phyloP scores from a whole-genome alignment of 2,888 invertebrate genomes.

The Pseudococcus viburni region DNA sequence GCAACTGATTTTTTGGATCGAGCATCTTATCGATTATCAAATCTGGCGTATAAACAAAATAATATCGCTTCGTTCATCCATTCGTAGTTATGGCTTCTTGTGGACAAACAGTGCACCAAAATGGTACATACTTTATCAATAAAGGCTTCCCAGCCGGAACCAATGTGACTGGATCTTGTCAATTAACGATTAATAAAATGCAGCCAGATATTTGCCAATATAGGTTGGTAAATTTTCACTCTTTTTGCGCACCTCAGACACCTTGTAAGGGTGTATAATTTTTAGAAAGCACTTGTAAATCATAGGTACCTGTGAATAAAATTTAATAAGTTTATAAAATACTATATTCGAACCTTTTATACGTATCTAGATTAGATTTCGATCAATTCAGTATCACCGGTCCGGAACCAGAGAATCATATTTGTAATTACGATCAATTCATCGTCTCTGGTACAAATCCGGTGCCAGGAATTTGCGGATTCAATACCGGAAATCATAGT shows the following conservation, averaged over 20 bases:
- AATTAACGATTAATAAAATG: conserved; percentile 84
- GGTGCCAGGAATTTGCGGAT: conserved; percentile 85
- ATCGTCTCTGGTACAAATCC: conserved; percentile 87
- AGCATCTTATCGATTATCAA: too few relatives aligned
- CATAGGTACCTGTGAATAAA: neutral
- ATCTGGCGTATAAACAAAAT: too few relatives aligned
- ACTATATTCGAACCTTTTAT: neutral
- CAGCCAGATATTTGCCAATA: conserved; percentile 87
- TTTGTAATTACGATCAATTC: conserved; percentile 88
- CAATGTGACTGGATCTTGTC: conserved; percentile 87
- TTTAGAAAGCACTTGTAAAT: too few relatives aligned
- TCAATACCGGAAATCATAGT: conserved; percentile 88
- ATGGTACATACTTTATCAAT: conserved; percentile 90
- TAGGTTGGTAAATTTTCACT: conserved; percentile 74
- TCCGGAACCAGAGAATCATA: conserved; percentile 82
- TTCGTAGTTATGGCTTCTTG: conserved; percentile 83
- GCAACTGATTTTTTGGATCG: too few relatives aligned
- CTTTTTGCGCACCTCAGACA: too few relatives aligned
- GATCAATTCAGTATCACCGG: conserved; percentile 83
- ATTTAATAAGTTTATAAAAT: too few relatives aligned
- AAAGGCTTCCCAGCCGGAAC: conserved; percentile 83
- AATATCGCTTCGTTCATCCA: too few relatives aligned
- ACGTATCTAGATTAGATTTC: conserved; percentile 79
- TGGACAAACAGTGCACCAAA: conserved; percentile 83
- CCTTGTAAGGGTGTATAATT: too few relatives aligned